Evolutionary conservation across 2,797 vertebrate species (phyloP).

Genomic region (Prionace glauca): DNA sequence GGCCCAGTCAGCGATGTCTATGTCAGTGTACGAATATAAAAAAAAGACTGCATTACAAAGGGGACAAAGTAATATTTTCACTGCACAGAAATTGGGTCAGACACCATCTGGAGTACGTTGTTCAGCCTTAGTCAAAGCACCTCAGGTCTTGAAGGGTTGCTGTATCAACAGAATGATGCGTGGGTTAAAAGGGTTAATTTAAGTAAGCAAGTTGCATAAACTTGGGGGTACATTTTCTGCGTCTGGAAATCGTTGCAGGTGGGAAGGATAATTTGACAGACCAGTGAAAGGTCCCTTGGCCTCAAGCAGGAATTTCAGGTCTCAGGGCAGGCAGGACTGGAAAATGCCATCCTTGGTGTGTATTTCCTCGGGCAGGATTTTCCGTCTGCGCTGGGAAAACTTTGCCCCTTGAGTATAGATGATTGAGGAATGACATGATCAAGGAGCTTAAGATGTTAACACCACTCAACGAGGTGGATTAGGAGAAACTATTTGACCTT

Average conservation of each 20-base stretch:
- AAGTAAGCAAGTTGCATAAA: neutral
- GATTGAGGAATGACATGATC: neutral
- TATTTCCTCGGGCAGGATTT: no score
- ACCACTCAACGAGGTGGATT: neutral
- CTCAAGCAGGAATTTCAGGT: no score
- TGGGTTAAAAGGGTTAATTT: neutral
- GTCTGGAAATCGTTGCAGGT: no score
- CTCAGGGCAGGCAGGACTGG: no score
- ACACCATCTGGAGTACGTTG: no score
- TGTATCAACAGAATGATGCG: neutral
- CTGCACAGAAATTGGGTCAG: neutral
- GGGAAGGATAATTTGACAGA: no score
- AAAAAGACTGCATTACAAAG: neutral
- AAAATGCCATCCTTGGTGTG: no score
- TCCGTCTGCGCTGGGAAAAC: no score
- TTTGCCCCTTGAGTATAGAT: neutral
- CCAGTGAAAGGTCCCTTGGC: no score
- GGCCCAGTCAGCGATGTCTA: no score
- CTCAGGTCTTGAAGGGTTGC: neutral
- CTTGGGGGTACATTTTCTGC: no score
- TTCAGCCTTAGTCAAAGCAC: neutral
- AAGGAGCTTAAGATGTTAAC: neutral
- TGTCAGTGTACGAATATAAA: no score
- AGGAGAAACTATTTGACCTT: neutral
- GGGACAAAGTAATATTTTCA: neutral